Evolutionary conservation across 2,888 invertebrate species (phyloP), one percentile per base, ranked within the genome.

Genomic region (Xestia sexstrigata): DNA sequence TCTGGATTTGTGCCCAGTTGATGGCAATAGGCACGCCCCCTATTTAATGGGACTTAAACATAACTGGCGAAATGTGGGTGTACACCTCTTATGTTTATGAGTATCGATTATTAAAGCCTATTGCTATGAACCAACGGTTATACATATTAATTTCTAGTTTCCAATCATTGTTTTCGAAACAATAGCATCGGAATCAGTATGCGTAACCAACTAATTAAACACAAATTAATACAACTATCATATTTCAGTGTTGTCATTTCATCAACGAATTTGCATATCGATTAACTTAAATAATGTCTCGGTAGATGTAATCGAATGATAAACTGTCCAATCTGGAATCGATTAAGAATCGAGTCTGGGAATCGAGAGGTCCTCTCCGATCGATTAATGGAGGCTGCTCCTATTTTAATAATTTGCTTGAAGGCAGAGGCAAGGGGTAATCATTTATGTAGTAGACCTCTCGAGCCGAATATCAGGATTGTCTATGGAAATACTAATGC

Each of bases 331-430:
- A 77, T 76, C 45, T 39, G 58, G 77, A 88, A 74, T 83, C 77
- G 81, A 88, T 81, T 77, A 70, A 62, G 76, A 78, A 83, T 78
- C 35, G 52, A 80, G 70, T 65, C 60, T 69, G 58, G 63, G 55
- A 72, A 77, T 45, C 20, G 17, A 49, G 63, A 30, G 39, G 39
- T 52, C 42, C 47, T 26, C 17, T 47, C 13, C 49, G 71, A 86
- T 76, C 83, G 84, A 80, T 88, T 73, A 80, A 73, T 76, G 63
- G 66, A 76, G 74, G 73, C 52, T 49, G 35, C 30, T 63, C 13
- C 74, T 72, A 76, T 85, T 78, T 85, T 79, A 85, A 87, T 85
- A 87, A 85, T 87, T 87, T 85, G 69, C 71, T 71, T 20, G 30
- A 58, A 74, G 65, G 72, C 55, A 65, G 70, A 69, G 45, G 47